These are phyloP conservation scores for Cynopterus brachyotis DNA, from an alignment of 2,113 vertebrate genomes.

Conservation along the genomic window DNA sequence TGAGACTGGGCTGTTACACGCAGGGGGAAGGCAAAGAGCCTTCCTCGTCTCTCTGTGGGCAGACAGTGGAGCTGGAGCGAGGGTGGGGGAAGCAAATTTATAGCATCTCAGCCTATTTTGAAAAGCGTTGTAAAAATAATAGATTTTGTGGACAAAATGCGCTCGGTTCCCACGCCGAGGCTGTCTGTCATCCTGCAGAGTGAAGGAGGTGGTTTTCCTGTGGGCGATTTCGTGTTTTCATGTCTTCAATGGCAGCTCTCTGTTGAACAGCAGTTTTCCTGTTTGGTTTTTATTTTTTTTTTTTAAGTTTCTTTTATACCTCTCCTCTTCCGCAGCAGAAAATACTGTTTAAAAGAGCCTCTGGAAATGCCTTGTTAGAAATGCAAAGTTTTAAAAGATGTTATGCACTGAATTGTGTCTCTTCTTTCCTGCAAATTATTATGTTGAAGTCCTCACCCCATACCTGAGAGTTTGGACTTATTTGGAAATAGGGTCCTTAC, in stretches of 20 bases:
- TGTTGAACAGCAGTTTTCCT: no score
- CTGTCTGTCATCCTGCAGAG: rapidly evolving
- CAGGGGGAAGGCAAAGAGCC: neutral
- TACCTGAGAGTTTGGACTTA: neutral
- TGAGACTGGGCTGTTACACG: rapidly evolving
- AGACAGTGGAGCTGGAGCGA: no score
- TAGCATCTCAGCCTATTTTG: neutral
- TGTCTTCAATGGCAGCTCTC: neutral
- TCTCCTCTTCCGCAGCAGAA: neutral
- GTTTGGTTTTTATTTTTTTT: neutral
- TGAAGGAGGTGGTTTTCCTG: no score
- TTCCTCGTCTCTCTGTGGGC: neutral
- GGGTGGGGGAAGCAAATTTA: neutral
- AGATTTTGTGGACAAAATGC: neutral
- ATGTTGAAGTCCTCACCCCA: neutral
- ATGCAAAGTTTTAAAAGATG: neutral
- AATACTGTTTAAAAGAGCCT: neutral
- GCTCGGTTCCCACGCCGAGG: neutral
- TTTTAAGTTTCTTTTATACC: neutral
- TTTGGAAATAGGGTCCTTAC: neutral
- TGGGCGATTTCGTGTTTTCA: neutral
- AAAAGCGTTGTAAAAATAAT: neutral
- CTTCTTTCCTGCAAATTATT: neutral
- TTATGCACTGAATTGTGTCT: neutral
- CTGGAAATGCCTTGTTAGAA: neutral